Conservation (phyloP, 2,797 vertebrate species). For the Acanthopagrus latus region DNA sequence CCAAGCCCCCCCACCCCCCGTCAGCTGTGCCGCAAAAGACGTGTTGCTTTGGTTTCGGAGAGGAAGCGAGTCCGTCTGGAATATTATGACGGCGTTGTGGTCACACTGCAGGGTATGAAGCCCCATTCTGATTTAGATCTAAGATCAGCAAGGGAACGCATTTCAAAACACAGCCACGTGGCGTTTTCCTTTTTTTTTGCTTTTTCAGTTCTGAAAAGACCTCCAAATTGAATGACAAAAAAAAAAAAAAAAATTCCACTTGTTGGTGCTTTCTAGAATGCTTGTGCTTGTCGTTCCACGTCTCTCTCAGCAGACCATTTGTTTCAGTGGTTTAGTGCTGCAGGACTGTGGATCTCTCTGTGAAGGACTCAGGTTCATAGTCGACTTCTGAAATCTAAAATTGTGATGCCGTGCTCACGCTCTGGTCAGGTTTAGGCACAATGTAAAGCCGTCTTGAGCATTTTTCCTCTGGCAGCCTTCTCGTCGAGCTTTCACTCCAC, state of each 20-base stretch:
- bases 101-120: background rate
- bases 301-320: too few relatives aligned
- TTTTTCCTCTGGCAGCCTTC: too few relatives aligned
- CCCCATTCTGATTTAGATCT: slow-evolving; percentile 5
- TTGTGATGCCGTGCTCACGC: too few relatives aligned
- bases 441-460: too few relatives aligned
- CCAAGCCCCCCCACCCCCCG: slow-evolving; percentile 52
- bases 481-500: too few relatives aligned
- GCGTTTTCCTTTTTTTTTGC: background rate
- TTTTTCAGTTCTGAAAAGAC: background rate
- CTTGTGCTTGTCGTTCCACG: too few relatives aligned
- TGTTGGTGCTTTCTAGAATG: background rate
- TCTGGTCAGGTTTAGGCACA: too few relatives aligned
- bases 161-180: slow-evolving; percentile 3
- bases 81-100: slow-evolving; percentile 20
- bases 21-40: slow-evolving; percentile 44
- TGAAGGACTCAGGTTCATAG: too few relatives aligned
- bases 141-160: background rate
- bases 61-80: slow-evolving; percentile 24
- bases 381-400: too few relatives aligned
- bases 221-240: background rate
- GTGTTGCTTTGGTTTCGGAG: slow-evolving; percentile 49
- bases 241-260: background rate
- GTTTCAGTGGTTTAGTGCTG: too few relatives aligned
- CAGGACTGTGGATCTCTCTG: too few relatives aligned